Base-by-base conservation (phyloP, 1,140 invertebrate species). In the Habropoda laboriosa region DNA sequence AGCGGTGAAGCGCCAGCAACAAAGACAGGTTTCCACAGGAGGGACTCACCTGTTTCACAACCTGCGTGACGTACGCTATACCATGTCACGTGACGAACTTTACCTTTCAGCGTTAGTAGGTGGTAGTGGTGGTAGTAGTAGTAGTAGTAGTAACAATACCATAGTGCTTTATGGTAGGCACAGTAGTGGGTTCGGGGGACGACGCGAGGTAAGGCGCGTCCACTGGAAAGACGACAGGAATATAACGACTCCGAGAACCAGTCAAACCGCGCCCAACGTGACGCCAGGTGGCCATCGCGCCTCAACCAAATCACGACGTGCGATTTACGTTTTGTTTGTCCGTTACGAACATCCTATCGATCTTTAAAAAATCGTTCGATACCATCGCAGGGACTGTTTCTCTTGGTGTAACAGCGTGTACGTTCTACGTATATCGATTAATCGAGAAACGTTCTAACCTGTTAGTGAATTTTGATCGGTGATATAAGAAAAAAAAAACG, bases 1-100 rank as follows among this genome's bases (percentile, higher is more conserved):
- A 53, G 13, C 13, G 21, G 10, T 8, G 6, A 60, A 18, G n/a
- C 16, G 32, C 12, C 10, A 63, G 0, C 7, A 24, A 74, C 30
- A 24, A 40, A 58, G 30, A 38, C 51, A 70, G 51, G 74, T 77
- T 47, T 21, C 40, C 16, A 1, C n/a, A 35, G 67, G 27, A 45
- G 55, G 40, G 84, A 88, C 88, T 92, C 91, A 92, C 89, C 91
- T 92, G 91, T 93, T 93, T 93, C 91, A 89, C 92, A 92, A 93
- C 90, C 90, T 92, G 91, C 86, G 88, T 93, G 91, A 92, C 91
- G 90, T 92, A 87, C 42, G 40, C 38, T n/a, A n/a, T n/a, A 27
- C 38, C 27, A 67, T 75, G 83, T 92, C 91, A 93, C 91, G 91
- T 93, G 91, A 92, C 88, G 61, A 53, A 73, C 83, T 79, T 87